Percentiles rank a stretch among this genome's conserved stretches.
phyloP scores from a whole-genome alignment of 2,797 vertebrate species.

The Numenius phaeopus region DNA sequence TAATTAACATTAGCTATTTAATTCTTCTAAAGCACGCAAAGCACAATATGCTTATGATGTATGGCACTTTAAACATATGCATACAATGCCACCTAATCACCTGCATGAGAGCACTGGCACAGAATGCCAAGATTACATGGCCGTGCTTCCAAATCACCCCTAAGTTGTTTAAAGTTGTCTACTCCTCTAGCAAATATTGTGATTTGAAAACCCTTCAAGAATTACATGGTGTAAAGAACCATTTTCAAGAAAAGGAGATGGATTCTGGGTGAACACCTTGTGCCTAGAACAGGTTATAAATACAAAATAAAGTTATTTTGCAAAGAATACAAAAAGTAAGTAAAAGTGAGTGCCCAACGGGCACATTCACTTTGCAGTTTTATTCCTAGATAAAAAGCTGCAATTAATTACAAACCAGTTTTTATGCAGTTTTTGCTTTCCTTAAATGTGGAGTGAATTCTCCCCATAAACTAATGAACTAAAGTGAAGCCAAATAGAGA shows the following conservation, averaged over 20 bases:
- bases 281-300: conserved; percentile 29
- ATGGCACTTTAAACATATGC: conserved; percentile 54
- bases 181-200: conserved; percentile 40
- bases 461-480: conserved; percentile 84
- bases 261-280: conserved; percentile 6
- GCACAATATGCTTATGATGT: conserved; percentile 50
- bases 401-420: conserved; percentile 82
- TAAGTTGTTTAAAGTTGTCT: conserved; percentile 37
- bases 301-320: conserved; percentile 51
- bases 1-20: conserved; percentile 76
- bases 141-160: conserved; percentile 51
- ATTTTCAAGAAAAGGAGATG: neutral
- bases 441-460: conserved; percentile 82
- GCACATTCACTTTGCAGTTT: conserved; percentile 59
- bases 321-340: conserved; percentile 46
- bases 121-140: conserved; percentile 34
- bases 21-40: conserved; percentile 62
- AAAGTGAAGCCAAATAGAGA: conserved; percentile 85
- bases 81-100: conserved; percentile 68
- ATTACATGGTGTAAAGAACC: neutral
- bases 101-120: conserved; percentile 54
- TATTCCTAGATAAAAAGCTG: conserved; percentile 78
- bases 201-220: conserved; percentile 55
- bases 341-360: conserved; percentile 53
- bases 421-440: conserved; percentile 80